Evolutionary conservation across 2,113 vertebrate species (phyloP).

Genomic region (Halcyon malimbica): DNA sequence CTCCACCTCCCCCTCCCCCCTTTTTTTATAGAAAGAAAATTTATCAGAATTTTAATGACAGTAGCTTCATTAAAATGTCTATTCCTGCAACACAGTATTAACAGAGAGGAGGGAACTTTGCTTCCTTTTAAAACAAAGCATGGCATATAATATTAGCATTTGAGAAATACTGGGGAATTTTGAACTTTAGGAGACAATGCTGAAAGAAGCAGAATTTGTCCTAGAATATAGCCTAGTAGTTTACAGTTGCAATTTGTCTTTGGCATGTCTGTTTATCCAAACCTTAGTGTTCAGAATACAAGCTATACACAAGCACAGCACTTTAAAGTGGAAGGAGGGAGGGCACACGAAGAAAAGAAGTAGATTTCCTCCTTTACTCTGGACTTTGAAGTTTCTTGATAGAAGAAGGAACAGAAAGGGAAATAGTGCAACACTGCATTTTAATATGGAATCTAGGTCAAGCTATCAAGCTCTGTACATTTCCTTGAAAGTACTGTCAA

Average conservation of each 20-base stretch:
- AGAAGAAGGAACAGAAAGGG: not conserved
- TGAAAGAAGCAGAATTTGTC: not conserved
- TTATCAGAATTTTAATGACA: not conserved
- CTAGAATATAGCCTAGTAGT: not conserved
- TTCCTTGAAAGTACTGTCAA: slow-evolving; percentile 8
- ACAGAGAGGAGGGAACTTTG: not conserved
- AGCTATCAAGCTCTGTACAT: not conserved
- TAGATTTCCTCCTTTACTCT: not conserved
- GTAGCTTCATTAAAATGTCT: not conserved
- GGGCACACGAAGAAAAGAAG: not conserved
- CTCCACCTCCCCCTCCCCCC: too few relatives aligned
- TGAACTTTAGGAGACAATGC: not conserved
- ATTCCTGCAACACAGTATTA: not conserved
- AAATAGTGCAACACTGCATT: not conserved
- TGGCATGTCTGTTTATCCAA: not conserved
- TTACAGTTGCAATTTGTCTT: not conserved
- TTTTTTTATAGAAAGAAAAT: not conserved
- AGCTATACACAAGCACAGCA: not conserved
- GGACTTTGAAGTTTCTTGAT: not conserved
- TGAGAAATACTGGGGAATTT: not conserved
- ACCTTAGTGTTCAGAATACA: not conserved
- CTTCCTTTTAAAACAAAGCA: not conserved
- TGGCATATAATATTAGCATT: not conserved
- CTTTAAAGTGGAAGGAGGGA: not conserved
- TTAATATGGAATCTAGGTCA: slow-evolving; percentile 44